phyloP scores from a whole-genome alignment of 2,888 invertebrate species.

The Gasteruption jaculator region DNA sequence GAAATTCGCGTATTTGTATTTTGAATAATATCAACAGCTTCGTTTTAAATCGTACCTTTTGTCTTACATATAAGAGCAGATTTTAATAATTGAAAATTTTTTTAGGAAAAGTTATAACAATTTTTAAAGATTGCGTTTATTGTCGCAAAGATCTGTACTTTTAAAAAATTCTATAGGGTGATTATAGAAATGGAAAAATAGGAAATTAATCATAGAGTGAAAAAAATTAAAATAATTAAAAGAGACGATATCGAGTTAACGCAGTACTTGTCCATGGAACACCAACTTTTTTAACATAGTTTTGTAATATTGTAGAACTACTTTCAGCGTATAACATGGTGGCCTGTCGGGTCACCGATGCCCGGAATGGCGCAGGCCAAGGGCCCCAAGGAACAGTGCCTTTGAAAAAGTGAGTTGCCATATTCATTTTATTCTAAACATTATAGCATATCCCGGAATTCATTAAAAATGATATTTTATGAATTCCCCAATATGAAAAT shows the following conservation, averaged over 20 bases:
- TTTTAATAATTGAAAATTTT: too few relatives aligned
- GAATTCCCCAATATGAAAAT: too few relatives aligned
- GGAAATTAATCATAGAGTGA: not conserved
- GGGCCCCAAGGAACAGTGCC: slow-evolving; percentile 87
- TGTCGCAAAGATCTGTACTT: too few relatives aligned
- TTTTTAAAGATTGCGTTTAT: too few relatives aligned
- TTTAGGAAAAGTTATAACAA: too few relatives aligned
- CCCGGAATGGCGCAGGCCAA: slow-evolving; percentile 75
- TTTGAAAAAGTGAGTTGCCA: slow-evolving; percentile 89
- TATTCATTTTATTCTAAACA: slow-evolving; percentile 16
- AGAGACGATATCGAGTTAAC: slow-evolving; percentile 27
- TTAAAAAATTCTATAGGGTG: too few relatives aligned
- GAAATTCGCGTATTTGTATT: not conserved
- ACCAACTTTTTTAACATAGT: slow-evolving; percentile 35
- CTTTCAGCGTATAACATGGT: slow-evolving; percentile 97
- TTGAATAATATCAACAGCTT: not conserved
- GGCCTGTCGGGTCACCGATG: slow-evolving; percentile 92
- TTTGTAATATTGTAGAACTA: slow-evolving; percentile 53
- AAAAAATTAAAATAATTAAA: slow-evolving; percentile 5
- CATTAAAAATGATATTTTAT: slow-evolving; percentile 5
- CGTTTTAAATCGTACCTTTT: too few relatives aligned
- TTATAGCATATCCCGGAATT: slow-evolving; percentile 6
- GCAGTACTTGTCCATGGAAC: slow-evolving; percentile 33
- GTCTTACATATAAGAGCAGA: too few relatives aligned
- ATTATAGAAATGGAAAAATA: too few relatives aligned